Evolutionary conservation across 2,797 vertebrate species (phyloP).

Genomic region (Pipistrellus kuhlii): DNA sequence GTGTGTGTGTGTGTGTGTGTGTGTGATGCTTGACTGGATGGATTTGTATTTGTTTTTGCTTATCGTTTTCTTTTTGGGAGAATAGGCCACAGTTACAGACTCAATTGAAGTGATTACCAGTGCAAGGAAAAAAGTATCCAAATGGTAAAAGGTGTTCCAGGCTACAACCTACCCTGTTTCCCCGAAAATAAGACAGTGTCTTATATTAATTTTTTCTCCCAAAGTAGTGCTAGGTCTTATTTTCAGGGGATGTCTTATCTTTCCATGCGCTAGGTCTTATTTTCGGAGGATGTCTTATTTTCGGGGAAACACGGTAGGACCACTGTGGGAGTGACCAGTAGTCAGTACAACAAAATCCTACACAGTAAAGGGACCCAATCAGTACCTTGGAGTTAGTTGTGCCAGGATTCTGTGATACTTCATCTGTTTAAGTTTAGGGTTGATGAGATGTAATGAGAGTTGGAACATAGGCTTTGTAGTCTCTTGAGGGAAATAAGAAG

Average conservation of each 20-base stretch:
- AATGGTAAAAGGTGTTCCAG: constrained; percentile 1
- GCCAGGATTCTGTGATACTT: not conserved
- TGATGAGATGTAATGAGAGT: not conserved
- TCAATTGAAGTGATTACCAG: not conserved
- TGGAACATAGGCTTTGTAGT: not conserved
- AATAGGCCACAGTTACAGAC: not conserved
- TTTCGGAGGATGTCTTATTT: no score
- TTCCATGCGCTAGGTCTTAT: no score
- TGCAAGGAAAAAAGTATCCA: not conserved
- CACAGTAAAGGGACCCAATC: not conserved
- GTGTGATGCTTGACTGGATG: not conserved
- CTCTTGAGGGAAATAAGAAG: constrained; percentile 44
- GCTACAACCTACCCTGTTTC: not conserved
- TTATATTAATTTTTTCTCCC: no score
- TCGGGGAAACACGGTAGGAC: not conserved
- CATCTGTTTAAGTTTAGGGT: constrained; percentile 46
- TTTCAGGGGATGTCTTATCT: no score
- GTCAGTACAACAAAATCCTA: not conserved
- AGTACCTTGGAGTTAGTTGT: not conserved
- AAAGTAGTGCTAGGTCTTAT: no score
- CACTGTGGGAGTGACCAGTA: not conserved
- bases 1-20: not conserved
- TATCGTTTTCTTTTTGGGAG: not conserved
- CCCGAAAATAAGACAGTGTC: no score
- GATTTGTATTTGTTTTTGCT: constrained; percentile 12